phyloP scores from a whole-genome alignment of 1,140 invertebrate genomes.

The Calycopis cecrops region DNA sequence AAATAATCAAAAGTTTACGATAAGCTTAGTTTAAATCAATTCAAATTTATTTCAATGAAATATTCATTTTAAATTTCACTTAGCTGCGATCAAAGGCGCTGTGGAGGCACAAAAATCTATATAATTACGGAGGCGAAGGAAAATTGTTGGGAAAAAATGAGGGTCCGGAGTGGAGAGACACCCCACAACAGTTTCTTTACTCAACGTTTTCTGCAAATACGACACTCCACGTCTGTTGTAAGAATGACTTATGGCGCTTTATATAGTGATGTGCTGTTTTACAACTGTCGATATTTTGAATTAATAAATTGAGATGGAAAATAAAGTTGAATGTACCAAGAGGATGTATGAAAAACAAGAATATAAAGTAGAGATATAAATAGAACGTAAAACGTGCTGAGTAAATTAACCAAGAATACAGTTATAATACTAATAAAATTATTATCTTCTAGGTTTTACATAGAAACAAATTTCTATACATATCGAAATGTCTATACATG shows the following conservation, averaged over 20 bases:
- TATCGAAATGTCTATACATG: too few species aligned
- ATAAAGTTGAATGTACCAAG: too few species aligned
- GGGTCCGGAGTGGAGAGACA: conserved; percentile 47
- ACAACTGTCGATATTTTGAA: not conserved
- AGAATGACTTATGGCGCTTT: conserved; percentile 4
- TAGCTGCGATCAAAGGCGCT: conserved; percentile 33
- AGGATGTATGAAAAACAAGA: too few species aligned
- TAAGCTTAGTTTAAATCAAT: conserved; percentile 4
- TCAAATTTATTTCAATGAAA: conserved; percentile 13
- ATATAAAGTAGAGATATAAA: too few species aligned
- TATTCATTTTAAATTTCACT: conserved; percentile 37
- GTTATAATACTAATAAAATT: too few species aligned
- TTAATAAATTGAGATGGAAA: too few species aligned
- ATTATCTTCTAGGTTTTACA: too few species aligned
- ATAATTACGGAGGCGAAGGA: conserved; percentile 69
- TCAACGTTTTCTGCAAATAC: conserved; percentile 45
- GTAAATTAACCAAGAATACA: too few species aligned
- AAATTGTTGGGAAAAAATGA: conserved; percentile 65
- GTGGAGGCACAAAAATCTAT: conserved; percentile 62
- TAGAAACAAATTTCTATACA: too few species aligned
- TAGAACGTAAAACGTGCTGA: too few species aligned
- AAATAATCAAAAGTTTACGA: conserved; percentile 6
- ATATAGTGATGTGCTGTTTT: not conserved
- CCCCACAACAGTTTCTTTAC: conserved; percentile 55
- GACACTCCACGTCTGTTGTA: conserved; percentile 3